phyloP scores from a whole-genome alignment of 2,113 vertebrate species.

The Callipepla squamata region DNA sequence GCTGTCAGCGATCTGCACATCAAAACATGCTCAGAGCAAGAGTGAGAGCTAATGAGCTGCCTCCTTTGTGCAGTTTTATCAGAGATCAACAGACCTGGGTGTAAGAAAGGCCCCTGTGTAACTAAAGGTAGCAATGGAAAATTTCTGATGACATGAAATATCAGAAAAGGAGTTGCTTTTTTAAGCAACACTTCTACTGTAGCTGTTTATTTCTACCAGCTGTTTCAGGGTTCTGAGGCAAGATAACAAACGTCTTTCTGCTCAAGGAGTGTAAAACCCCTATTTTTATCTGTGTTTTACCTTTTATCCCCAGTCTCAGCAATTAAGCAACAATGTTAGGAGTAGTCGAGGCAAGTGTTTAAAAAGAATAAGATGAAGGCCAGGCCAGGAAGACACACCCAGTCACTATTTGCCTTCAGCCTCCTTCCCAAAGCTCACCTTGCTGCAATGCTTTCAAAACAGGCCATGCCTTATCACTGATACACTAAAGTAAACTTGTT shows the following conservation, averaged over 20 bases:
- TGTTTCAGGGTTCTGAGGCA: neutral
- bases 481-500: neutral
- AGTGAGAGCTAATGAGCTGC: slow-evolving; percentile 18
- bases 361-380: neutral
- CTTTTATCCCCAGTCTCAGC: neutral
- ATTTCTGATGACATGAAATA: neutral
- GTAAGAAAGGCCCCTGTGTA: slow-evolving; percentile 17
- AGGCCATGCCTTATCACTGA: neutral
- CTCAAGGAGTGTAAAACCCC: neutral
- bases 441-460: neutral
- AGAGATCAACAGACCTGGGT: slow-evolving; percentile 15
- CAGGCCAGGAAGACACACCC: neutral
- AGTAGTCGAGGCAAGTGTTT: neutral
- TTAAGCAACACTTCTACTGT: neutral
- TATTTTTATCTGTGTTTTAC: neutral
- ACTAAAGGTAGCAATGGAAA: slow-evolving; percentile 1
- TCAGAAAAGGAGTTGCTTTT: neutral
- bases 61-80: slow-evolving; percentile 39
- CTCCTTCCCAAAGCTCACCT: neutral
- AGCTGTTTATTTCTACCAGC: neutral
- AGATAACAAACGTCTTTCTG: neutral
- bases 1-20: slow-evolving; percentile 43
- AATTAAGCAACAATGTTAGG: neutral
- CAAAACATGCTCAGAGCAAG: slow-evolving; percentile 38
- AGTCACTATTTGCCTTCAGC: neutral